Conservation (phyloP, 1,140 invertebrate species). For the Neotoxoptera formosana region DNA sequence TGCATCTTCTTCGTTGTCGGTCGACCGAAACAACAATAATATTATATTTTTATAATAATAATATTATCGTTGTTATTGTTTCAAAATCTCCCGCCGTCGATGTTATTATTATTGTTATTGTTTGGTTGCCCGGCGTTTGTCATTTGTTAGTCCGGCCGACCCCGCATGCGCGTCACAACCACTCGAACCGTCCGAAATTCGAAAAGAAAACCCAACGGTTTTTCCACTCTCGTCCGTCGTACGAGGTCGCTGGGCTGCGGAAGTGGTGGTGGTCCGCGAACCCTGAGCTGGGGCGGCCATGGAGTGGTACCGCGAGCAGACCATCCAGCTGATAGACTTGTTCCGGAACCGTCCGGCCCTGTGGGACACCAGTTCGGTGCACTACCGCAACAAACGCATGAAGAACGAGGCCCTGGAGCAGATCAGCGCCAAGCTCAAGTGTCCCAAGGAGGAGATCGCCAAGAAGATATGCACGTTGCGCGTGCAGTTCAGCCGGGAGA, state of each 20-base stretch:
- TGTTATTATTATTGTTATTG: not conserved
- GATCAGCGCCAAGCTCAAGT: constrained; percentile 38
- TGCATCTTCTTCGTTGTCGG: not conserved
- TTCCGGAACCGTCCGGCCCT: constrained; percentile 45
- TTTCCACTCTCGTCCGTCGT: not conserved
- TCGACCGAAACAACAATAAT: not conserved
- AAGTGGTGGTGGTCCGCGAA: not conserved
- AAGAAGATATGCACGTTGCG: constrained; percentile 52
- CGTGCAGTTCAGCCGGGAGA: constrained; percentile 51
- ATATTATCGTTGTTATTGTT: not conserved
- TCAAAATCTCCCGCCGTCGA: not conserved
- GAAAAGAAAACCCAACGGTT: constrained; percentile 9
- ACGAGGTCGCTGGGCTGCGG: not conserved
- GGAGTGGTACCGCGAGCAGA: constrained; percentile 54
- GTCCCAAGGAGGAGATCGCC: constrained; percentile 49
- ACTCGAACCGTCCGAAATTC: not conserved
- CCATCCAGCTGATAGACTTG: constrained; percentile 50
- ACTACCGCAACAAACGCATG: constrained; percentile 51
- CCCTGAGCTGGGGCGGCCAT: not conserved
- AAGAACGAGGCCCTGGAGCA: constrained; percentile 48
- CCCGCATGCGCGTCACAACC: not conserved
- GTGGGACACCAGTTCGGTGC: constrained; percentile 51
- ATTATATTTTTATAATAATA: not conserved
- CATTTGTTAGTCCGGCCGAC: not conserved
- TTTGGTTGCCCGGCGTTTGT: not conserved